Conservation (phyloP, 1,140 invertebrate genomes). For the Drosophila watanabei region DNA sequence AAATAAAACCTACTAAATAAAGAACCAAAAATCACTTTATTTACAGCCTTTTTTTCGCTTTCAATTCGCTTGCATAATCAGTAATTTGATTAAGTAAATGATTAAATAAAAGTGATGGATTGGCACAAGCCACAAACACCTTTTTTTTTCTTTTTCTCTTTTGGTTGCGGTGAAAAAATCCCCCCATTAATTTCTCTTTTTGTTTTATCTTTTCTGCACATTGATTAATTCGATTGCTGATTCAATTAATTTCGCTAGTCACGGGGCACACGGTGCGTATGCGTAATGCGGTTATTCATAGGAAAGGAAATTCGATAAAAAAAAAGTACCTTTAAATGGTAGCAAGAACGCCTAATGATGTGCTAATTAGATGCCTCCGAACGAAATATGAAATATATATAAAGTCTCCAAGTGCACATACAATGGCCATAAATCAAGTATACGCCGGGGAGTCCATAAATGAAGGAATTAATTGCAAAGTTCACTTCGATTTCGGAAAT, state of each 20-base stretch:
- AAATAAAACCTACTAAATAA: no score
- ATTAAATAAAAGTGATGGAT: slow-evolving; percentile 77
- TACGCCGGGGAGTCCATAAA: slow-evolving; percentile 4
- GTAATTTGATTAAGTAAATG: slow-evolving; percentile 77
- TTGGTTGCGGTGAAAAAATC: neutral
- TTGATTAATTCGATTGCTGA: slow-evolving; percentile 67
- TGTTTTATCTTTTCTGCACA: slow-evolving; percentile 34
- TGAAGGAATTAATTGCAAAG: neutral
- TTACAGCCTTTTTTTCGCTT: slow-evolving; percentile 7
- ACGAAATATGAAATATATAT: slow-evolving; percentile 60
- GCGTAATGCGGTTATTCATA: slow-evolving; percentile 24
- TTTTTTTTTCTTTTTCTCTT: neutral
- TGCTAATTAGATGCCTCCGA: slow-evolving; percentile 60
- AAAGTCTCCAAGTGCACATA: slow-evolving; percentile 15
- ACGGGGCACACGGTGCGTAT: slow-evolving; percentile 22
- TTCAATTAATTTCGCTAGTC: slow-evolving; percentile 49
- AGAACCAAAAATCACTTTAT: slow-evolving; percentile 13
- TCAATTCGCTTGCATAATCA: slow-evolving; percentile 58
- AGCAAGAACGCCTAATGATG: slow-evolving; percentile 56
- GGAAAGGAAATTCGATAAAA: no score
- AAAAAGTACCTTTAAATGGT: slow-evolving; percentile 3
- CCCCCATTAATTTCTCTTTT: slow-evolving; percentile 41
- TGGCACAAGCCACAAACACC: slow-evolving; percentile 23
- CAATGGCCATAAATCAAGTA: slow-evolving; percentile 20
- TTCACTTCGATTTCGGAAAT: neutral